These are phyloP conservation scores for Turdus rufiventris DNA, from an alignment of 2,113 vertebrate species.

Conservation along the genomic window DNA sequence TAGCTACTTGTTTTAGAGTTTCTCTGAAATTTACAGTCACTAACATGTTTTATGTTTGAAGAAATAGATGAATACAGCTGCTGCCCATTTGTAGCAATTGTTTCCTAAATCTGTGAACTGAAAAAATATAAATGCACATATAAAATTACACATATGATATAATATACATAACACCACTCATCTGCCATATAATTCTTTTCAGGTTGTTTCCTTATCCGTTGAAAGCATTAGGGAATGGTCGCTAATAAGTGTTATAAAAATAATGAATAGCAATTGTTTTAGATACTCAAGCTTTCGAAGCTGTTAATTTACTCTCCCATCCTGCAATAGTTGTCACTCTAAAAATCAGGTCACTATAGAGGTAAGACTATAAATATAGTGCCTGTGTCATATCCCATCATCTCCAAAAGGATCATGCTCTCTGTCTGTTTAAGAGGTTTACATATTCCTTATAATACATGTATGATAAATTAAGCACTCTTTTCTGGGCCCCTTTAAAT, in stretches of 20 bases:
- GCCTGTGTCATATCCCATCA: constrained; percentile 81
- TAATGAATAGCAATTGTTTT: constrained; percentile 38
- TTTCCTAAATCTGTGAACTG: constrained; percentile 27
- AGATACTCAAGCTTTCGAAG: constrained; percentile 52
- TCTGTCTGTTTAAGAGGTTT: constrained; percentile 78
- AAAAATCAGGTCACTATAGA: constrained; percentile 75
- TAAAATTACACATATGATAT: not conserved
- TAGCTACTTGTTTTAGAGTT: constrained; percentile 51
- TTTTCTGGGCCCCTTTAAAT: constrained; percentile 79
- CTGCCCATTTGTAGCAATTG: not conserved
- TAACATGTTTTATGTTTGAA: constrained; percentile 23
- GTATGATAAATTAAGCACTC: constrained; percentile 88
- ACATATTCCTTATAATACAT: constrained; percentile 79
- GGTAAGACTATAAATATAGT: constrained; percentile 76
- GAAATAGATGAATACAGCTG: constrained; percentile 25
- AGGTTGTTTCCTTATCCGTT: constrained; percentile 43
- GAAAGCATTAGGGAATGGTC: constrained; percentile 44
- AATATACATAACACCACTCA: not conserved
- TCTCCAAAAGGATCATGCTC: constrained; percentile 81
- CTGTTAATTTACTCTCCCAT: constrained; percentile 68
- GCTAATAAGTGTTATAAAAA: constrained; percentile 53
- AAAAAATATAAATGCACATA: not conserved
- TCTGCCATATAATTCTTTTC: not conserved
- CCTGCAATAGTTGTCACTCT: constrained; percentile 66
- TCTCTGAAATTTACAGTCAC: constrained; percentile 43